phyloP scores from a whole-genome alignment of 2,113 vertebrate genomes.

The Pseudopipra pipra region DNA sequence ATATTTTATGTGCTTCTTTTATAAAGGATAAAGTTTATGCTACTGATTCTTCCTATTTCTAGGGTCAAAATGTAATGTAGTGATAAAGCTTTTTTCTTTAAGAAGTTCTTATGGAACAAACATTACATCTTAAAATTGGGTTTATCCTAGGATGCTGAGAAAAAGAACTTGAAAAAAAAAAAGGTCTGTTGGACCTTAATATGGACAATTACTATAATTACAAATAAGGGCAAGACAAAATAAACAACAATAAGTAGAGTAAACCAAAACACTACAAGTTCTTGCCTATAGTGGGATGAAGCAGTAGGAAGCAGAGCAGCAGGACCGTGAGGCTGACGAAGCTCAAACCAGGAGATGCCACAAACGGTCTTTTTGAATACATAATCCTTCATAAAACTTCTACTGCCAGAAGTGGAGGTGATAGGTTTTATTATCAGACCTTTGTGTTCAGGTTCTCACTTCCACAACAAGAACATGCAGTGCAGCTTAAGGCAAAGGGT shows the following conservation, averaged over 20 bases:
- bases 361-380: neutral
- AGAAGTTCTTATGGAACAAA: neutral
- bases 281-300: neutral
- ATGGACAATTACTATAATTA: neutral
- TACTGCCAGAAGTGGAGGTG: neutral
- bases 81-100: neutral
- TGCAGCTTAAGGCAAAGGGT: neutral
- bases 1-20: neutral
- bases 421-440: neutral
- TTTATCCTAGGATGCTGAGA: neutral
- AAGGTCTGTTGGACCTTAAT: neutral
- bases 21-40: neutral
- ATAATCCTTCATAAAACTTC: neutral
- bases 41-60: neutral
- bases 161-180: neutral
- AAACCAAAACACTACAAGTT: neutral
- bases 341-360: neutral
- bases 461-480: neutral
- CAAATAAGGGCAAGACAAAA: neutral
- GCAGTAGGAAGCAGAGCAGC: neutral
- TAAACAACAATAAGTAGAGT: neutral
- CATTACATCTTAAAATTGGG: neutral
- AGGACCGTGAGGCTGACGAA: neutral
- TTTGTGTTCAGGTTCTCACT: neutral
- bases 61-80: neutral